Evolutionary conservation across 2,113 vertebrate genomes (phyloP).

Genomic region (Motacilla tschutschensis): DNA sequence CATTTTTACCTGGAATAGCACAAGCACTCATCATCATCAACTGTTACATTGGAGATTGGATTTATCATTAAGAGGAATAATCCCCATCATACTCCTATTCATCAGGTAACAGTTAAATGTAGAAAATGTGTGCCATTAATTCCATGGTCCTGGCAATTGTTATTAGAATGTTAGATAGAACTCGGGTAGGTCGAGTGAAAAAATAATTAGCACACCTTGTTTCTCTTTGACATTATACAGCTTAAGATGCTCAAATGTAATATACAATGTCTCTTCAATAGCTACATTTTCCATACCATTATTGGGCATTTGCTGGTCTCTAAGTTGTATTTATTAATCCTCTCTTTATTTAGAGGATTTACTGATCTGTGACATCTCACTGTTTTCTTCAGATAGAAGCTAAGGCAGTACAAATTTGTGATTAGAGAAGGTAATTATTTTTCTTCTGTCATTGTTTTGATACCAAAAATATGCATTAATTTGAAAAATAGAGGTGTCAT

Average conservation of each 20-base stretch:
- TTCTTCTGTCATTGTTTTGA: background rate
- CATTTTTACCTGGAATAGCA: slow-evolving; percentile 52
- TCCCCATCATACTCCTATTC: slow-evolving; percentile 60
- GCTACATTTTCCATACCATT: background rate
- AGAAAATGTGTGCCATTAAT: slow-evolving; percentile 45
- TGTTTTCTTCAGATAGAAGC: background rate
- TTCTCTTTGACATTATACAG: background rate
- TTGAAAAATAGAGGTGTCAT: background rate
- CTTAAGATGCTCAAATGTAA: background rate
- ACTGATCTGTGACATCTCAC: background rate
- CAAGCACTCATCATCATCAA: slow-evolving; percentile 43
- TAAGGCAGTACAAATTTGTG: background rate
- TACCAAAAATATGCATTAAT: background rate
- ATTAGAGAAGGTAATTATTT: background rate
- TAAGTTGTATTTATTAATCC: background rate
- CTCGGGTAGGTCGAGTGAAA: background rate
- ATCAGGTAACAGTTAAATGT: slow-evolving; percentile 60
- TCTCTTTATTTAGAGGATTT: background rate
- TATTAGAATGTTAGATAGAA: background rate
- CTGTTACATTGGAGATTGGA: slow-evolving; percentile 65
- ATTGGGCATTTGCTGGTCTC: background rate
- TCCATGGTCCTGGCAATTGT: slow-evolving; percentile 5
- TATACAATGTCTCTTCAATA: background rate
- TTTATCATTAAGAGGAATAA: slow-evolving; percentile 60
- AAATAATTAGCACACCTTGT: background rate